These are phyloP conservation scores for Ceraclea dissimilis DNA, from an alignment of 2,888 invertebrate genomes.

Conservation along the genomic window DNA sequence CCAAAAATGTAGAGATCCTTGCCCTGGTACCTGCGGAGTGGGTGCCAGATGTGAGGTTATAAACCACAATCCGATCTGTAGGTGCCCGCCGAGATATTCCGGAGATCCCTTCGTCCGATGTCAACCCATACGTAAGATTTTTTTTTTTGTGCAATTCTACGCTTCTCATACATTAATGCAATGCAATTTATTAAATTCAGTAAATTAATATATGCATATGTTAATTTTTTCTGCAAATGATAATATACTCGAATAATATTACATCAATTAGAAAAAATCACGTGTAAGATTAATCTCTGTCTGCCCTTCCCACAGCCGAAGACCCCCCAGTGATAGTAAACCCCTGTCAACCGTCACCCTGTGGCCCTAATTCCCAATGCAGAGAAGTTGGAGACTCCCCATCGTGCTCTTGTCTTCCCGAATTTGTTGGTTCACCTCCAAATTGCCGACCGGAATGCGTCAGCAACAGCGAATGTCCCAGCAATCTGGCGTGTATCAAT, in stretches of 20 bases:
- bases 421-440: constrained; percentile 55
- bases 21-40: constrained; percentile 65
- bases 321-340: constrained; percentile 31
- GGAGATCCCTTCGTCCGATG: constrained; percentile 62
- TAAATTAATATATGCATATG: too few species aligned
- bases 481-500: constrained; percentile 58
- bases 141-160: not conserved
- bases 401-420: constrained; percentile 57
- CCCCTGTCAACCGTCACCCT: constrained; percentile 60
- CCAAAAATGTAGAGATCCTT: constrained; percentile 67
- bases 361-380: constrained; percentile 58
- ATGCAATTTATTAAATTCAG: too few species aligned
- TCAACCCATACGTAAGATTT: constrained; percentile 35
- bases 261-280: too few species aligned
- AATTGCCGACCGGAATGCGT: constrained; percentile 61
- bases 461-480: constrained; percentile 60
- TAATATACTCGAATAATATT: too few species aligned
- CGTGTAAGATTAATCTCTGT: not conserved
- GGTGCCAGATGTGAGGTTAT: constrained; percentile 66
- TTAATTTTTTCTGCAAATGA: too few species aligned
- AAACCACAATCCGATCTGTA: constrained; percentile 67
- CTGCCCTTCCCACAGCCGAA: constrained; percentile 10
- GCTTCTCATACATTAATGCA: too few species aligned
- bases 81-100: constrained; percentile 56
- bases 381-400: constrained; percentile 56